phyloP scores from a whole-genome alignment of 1,140 invertebrate genomes.

The Brachionus asplanchnoidis region DNA sequence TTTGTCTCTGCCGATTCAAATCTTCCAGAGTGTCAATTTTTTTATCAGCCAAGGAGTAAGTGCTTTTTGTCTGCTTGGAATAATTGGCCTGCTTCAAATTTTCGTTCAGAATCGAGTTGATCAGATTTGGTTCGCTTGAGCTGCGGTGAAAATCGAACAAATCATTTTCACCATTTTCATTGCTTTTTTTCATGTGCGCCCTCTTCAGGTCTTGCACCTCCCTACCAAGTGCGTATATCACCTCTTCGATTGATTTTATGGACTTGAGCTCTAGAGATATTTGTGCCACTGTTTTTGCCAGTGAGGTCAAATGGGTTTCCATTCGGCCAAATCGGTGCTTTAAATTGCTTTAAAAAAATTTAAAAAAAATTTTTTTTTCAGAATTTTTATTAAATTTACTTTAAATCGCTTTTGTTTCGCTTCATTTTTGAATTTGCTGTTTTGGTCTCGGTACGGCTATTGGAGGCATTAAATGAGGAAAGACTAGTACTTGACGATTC shows the following conservation, averaged over 20 bases:
- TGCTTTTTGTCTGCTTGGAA: background rate
- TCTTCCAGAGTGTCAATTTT: background rate
- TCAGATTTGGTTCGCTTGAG: slow-evolving; percentile 32
- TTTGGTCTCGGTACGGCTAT: background rate
- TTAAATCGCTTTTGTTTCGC: background rate
- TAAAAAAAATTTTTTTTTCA: background rate
- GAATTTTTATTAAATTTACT: background rate
- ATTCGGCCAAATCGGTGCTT: slow-evolving; percentile 80
- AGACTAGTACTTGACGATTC: background rate
- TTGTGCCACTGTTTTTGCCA: slow-evolving; percentile 84
- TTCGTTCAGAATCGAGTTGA: background rate
- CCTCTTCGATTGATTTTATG: slow-evolving; percentile 68
- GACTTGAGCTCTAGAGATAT: slow-evolving; percentile 83
- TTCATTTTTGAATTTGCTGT: background rate
- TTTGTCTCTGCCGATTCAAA: slow-evolving; percentile 47
- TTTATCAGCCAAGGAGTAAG: background rate
- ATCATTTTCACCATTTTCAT: background rate
- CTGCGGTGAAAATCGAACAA: slow-evolving; percentile 38
- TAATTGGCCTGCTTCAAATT: background rate
- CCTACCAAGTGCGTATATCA: slow-evolving; percentile 78
- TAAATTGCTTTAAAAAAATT: slow-evolving; percentile 63
- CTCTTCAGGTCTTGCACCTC: slow-evolving; percentile 74
- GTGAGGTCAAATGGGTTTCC: slow-evolving; percentile 83
- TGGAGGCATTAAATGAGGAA: background rate
- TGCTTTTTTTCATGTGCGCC: slow-evolving; percentile 51